Evolutionary conservation across 2,888 invertebrate species (phyloP), one percentile per base, ranked within the genome.

Genomic region (Drosophila borealis): DNA sequence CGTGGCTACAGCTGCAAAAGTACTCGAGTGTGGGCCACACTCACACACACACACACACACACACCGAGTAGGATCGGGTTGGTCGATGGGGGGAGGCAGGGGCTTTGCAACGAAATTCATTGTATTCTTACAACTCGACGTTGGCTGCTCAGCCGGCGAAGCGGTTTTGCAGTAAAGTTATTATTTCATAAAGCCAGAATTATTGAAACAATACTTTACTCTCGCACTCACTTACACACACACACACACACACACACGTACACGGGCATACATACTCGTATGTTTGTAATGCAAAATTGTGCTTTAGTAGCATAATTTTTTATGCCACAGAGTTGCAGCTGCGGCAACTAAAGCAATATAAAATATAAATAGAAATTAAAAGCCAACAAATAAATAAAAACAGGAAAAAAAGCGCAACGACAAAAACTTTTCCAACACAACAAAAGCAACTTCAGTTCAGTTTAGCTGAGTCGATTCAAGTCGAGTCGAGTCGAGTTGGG

Each of bases 131-230:
- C 79, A 75, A 80, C 78, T 78, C 79, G 75, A 68, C 80, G 76
- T 74, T 74, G 64, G 72, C 65, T 75, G 74, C 80, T 73, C 69
- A 67, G 80, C 76, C 77, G 76, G 68, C 77, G 65, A 61, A 78
- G 70, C 74, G 75, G 74, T 80, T 78, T 79, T 74, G 78, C 89
- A 78, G 81, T 80, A 80, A 81, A 89, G 89, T 89, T 90, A 89
- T 89, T 89, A 90, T 89, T 90, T 89, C 86, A 90, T 90, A 86
- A 89, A 90, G 80, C 86, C 86, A 85, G 90, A 90, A 89, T 89
- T 86, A 90, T 89, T 89, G 86, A 89, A 88, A 88, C 88, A 88
- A 85, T 88, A 80, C 83, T 88, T 89, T 78, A 86, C 66, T 69
- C 78, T 78, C 53, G 45, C 64, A 61, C 62, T 62, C 49, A 45